Conservation (phyloP, 1,140 invertebrate genomes). For the Chionoecetes opilio region DNA sequence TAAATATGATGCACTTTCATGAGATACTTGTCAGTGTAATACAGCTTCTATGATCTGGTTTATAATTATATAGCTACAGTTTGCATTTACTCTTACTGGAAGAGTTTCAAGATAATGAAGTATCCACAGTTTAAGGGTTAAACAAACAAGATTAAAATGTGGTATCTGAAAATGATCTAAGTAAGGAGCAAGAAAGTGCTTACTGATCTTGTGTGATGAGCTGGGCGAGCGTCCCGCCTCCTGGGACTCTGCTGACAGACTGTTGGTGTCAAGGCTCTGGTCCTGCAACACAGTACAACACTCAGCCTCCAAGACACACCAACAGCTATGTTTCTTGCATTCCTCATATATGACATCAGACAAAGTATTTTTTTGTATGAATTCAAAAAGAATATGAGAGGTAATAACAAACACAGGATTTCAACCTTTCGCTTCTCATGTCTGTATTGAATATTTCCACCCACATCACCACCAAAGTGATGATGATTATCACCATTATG, state of each 20-base stretch:
- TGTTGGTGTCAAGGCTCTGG: constrained; percentile 87
- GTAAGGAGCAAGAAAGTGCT: neutral
- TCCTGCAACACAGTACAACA: constrained; percentile 82
- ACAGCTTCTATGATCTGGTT: no score
- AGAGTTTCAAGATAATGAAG: neutral
- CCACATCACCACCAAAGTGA: no score
- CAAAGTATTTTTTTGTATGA: neutral
- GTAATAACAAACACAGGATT: neutral
- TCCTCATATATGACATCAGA: neutral
- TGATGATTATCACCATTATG: no score
- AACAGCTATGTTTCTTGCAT: neutral
- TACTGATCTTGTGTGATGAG: constrained; percentile 73
- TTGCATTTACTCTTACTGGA: no score
- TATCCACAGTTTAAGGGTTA: neutral
- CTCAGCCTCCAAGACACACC: neutral
- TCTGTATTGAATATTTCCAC: no score
- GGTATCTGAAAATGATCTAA: no score
- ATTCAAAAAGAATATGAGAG: no score
- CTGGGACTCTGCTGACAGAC: constrained; percentile 85
- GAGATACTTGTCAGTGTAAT: no score
- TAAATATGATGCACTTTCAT: no score
- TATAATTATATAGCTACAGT: no score
- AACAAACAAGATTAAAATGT: neutral
- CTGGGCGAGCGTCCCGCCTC: constrained; percentile 83
- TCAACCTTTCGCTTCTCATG: no score